These are phyloP conservation scores for Lasiommata megera DNA, from an alignment of 2,888 invertebrate species.

Conservation along the genomic window DNA sequence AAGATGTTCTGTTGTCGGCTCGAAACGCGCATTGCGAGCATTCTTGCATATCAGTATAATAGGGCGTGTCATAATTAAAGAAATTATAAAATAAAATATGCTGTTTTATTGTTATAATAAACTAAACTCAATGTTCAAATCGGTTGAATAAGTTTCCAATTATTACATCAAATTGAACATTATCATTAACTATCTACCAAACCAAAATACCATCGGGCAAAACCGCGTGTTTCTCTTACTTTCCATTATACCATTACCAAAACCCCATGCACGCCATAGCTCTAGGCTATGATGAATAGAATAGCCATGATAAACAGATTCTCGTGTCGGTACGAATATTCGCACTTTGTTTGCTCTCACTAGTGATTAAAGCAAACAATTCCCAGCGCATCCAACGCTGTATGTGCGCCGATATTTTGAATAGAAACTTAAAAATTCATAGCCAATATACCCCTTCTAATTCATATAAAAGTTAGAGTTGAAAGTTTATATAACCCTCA, in stretches of 20 bases:
- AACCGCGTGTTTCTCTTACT: too few species aligned
- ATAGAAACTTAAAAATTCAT: constrained; percentile 12
- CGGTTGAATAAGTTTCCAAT: too few species aligned
- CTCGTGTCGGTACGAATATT: constrained; percentile 26
- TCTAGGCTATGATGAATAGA: not conserved
- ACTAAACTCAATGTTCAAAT: too few species aligned
- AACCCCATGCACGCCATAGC: not conserved
- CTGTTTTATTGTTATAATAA: too few species aligned
- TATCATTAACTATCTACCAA: too few species aligned
- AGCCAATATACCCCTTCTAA: not conserved
- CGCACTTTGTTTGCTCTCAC: constrained; percentile 42
- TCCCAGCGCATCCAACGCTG: constrained; percentile 41
- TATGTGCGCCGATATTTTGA: constrained; percentile 27
- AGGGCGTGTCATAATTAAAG: too few species aligned
- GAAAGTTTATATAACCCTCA: not conserved
- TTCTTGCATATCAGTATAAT: too few species aligned
- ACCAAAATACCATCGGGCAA: too few species aligned
- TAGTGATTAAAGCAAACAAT: constrained; percentile 55
- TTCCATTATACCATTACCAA: not conserved
- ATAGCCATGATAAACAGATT: constrained; percentile 10
- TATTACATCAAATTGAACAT: too few species aligned
- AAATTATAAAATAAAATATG: too few species aligned
- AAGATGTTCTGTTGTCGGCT: too few species aligned
- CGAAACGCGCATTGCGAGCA: too few species aligned
- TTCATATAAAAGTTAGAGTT: not conserved